Percentiles rank a stretch among this genome's conserved stretches.
These are phyloP conservation scores for Thamnophis elegans DNA, from an alignment of 2,797 vertebrate genomes.

Conservation along the genomic window DNA sequence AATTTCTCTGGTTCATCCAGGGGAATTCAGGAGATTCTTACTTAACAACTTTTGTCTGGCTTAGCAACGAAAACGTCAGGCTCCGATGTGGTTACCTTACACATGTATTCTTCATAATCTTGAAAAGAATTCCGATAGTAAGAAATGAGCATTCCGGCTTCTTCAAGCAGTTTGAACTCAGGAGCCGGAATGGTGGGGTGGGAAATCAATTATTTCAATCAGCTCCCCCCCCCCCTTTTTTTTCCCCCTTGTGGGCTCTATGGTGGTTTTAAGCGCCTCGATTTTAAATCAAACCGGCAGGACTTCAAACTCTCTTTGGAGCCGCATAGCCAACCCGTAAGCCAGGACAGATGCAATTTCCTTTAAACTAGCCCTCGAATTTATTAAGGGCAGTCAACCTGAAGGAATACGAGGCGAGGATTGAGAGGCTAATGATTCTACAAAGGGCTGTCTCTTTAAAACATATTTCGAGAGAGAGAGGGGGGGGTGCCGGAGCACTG, in stretches of 20 bases:
- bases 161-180: not conserved
- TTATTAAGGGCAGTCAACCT: conserved; percentile 63
- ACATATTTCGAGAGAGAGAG: not conserved
- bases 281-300: not conserved
- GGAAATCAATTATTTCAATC: not conserved
- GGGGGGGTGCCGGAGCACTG: too few species aligned
- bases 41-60: too few species aligned
- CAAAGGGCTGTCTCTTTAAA: conserved; percentile 56
- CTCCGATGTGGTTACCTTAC: too few species aligned
- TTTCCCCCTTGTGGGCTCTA: not conserved
- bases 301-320: not conserved
- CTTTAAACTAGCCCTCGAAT: conserved; percentile 61
- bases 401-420: conserved; percentile 61
- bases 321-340: not conserved
- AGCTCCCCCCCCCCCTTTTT: too few species aligned
- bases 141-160: not conserved
- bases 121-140: not conserved
- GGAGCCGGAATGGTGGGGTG: not conserved
- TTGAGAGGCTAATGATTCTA: conserved; percentile 66
- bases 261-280: not conserved
- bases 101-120: not conserved
- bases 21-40: too few species aligned
- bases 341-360: conserved; percentile 16
- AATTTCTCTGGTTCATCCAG: too few species aligned
- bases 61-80: too few species aligned